Evolutionary conservation across 2,113 vertebrate species (phyloP).

Genomic region (Xiphophorus hellerii): DNA sequence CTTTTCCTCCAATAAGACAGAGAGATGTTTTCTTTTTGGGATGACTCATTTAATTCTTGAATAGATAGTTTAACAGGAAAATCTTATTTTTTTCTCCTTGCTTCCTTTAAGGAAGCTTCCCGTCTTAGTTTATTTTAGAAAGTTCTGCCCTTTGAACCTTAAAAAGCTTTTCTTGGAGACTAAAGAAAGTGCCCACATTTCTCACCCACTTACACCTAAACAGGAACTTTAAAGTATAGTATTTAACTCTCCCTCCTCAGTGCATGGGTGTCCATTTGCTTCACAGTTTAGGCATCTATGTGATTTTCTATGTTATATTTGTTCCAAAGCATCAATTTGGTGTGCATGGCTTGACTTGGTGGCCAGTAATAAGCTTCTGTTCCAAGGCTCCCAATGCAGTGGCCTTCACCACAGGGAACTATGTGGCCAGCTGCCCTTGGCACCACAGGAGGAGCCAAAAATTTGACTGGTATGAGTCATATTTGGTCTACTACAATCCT

Average conservation of each 20-base stretch:
- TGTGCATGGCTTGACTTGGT: conserved; percentile 67
- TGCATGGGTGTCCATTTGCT: conserved; percentile 53
- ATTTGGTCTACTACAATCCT: conserved; percentile 22
- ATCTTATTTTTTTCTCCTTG: neutral
- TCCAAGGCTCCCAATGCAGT: conserved; percentile 64
- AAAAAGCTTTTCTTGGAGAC: conserved; percentile 45
- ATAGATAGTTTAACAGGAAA: neutral
- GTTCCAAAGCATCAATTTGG: conserved; percentile 74
- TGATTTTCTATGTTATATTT: conserved; percentile 78
- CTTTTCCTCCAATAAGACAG: neutral
- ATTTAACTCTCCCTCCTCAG: conserved; percentile 31
- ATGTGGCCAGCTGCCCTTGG: conserved; percentile 59
- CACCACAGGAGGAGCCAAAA: conserved; percentile 51
- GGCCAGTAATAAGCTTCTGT: conserved; percentile 79
- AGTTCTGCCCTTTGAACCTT: conserved; percentile 38
- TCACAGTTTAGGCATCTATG: conserved; percentile 68
- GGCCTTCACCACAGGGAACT: conserved; percentile 66
- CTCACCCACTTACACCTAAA: conserved; percentile 74
- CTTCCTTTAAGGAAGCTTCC: conserved; percentile 19
- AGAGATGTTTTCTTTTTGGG: neutral
- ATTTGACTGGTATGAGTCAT: conserved; percentile 59
- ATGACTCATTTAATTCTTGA: neutral
- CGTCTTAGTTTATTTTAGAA: conserved; percentile 46
- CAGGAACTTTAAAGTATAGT: conserved; percentile 69
- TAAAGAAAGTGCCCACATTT: conserved; percentile 59